Evolutionary conservation across 2,888 invertebrate genomes (phyloP), one percentile per base, ranked within the genome.

Genomic region (Catocala sponsa): DNA sequence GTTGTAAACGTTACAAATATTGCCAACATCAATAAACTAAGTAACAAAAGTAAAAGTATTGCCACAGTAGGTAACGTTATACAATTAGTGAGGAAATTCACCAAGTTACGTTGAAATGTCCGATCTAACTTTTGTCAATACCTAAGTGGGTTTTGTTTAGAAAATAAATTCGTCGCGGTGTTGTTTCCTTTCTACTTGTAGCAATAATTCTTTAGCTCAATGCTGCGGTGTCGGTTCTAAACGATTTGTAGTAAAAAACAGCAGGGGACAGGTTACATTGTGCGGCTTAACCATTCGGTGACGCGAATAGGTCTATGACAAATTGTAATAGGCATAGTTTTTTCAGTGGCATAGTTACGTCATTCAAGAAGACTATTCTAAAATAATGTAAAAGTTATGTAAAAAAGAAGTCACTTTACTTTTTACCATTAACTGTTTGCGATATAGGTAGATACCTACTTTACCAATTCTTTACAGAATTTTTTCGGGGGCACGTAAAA

Each of bases 51-150:
- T 83, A 84, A 85, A 84, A 84, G 79, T 74, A 78, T 79, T 83
- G 71, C 73, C 65, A 78, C 56, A 73, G 81, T 81, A n/a, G n/a
- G n/a, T n/a, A 74, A 72, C 52, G 82, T 86, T 87, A 85, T 86
- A 85, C 83, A 87, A 87, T 85, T 85, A 83, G 57, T 86, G 80
- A 76, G 74, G 85, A 81, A 86, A 87, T 74, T 70, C 65, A 63
- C 65, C 54, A 56, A 53, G 74, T 81, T 82, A 81, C 78, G 73
- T 76, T 72, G 60, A 68, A 43, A 56, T 64, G 50, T 70, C 61
- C 56, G 62, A 70, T 62, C 68, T 63, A 61, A 56, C 65, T 64
- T 63, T 69, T 65, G 55, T 71, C 59, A 66, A 68, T 68, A 69
- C 44, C 63, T 70, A 72, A 65, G 50, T 55, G 25, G 48, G 58